Evolutionary conservation across 64 coral and sea anemone genomes (phyloP).

Genomic region (Trachythela sp.): DNA sequence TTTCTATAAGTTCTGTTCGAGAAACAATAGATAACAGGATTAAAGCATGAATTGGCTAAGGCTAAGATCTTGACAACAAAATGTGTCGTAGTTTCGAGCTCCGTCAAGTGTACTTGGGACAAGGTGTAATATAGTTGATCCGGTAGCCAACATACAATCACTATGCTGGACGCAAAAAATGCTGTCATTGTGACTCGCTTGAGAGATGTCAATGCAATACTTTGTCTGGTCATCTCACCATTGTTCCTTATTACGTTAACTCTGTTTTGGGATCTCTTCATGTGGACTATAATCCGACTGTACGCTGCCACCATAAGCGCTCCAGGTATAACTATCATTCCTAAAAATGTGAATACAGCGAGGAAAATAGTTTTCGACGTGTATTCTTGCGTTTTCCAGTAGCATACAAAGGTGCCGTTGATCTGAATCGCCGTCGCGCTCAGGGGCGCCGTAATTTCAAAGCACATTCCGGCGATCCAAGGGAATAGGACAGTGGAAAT

Average conservation of each 20-base stretch:
- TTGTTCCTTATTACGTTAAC: not conserved
- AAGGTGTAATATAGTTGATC: not conserved
- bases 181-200: not conserved
- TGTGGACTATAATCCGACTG: not conserved
- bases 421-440: not conserved
- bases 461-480: not conserved
- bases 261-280: not conserved
- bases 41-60: not conserved
- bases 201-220: not conserved
- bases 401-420: not conserved
- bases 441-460: not conserved
- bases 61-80: not conserved
- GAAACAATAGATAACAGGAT: constrained; percentile 12
- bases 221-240: not conserved
- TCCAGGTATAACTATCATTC: not conserved
- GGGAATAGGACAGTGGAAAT: not conserved
- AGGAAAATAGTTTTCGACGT: too few relatives aligned
- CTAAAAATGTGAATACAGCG: not conserved
- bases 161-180: not conserved
- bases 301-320: not conserved
- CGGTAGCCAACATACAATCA: constrained; percentile 4
- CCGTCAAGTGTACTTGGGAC: not conserved
- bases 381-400: not conserved
- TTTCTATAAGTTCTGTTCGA: not conserved
- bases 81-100: not conserved